Conservation (phyloP, 2,113 vertebrate species). For the Bubalus kerabau region DNA sequence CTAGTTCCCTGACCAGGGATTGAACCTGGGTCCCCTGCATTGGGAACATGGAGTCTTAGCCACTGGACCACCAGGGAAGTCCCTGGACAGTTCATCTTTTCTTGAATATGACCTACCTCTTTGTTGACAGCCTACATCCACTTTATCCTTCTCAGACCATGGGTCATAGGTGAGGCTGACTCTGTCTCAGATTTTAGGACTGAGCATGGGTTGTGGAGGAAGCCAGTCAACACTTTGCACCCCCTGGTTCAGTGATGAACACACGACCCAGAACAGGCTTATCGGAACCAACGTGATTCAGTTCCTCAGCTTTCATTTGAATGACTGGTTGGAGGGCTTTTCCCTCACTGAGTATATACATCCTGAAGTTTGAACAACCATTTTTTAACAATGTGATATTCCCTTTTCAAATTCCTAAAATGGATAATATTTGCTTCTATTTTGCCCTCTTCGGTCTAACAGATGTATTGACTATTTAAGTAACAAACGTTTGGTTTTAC, state of each 20-base stretch:
- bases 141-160: background rate
- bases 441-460: background rate
- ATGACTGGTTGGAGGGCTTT: background rate
- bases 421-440: background rate
- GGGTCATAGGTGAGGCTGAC: background rate
- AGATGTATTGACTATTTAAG: background rate
- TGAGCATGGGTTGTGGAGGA: accelerated
- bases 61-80: background rate
- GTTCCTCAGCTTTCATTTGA: background rate
- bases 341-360: background rate
- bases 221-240: background rate
- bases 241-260: background rate
- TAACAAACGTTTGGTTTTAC: background rate
- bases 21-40: background rate
- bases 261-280: background rate
- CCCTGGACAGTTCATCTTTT: background rate
- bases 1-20: background rate
- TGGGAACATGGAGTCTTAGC: background rate
- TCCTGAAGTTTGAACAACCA: background rate
- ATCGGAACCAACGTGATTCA: background rate
- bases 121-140: accelerated
- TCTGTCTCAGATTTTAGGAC: background rate
- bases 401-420: background rate
- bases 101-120: background rate
- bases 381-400: background rate